Evolutionary conservation across 2,797 vertebrate species (phyloP).

Genomic region (Crenuchus spilurus): DNA sequence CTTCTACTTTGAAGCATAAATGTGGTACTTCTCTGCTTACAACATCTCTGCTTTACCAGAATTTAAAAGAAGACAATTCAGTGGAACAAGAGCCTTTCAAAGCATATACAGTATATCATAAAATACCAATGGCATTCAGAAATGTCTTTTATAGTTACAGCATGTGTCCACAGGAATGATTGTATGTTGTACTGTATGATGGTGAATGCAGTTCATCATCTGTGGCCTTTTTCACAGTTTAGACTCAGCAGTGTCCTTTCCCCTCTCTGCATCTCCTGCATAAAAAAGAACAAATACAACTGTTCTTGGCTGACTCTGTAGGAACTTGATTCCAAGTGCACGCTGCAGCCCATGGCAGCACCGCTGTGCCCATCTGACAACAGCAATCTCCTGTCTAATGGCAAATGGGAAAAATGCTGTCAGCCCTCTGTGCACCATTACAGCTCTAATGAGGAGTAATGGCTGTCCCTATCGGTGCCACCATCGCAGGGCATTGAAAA

Average conservation of each 20-base stretch:
- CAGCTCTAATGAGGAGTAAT: constrained; percentile 67
- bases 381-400: constrained; percentile 60
- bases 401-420: constrained; percentile 61
- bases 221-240: background rate
- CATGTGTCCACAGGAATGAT: background rate
- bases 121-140: no score
- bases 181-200: background rate
- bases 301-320: constrained; percentile 7
- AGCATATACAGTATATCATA: no score
- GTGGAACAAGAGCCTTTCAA: no score
- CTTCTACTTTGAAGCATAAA: no score
- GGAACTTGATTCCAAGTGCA: background rate
- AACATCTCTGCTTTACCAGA: no score
- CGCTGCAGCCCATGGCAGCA: constrained; percentile 49
- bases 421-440: constrained; percentile 62
- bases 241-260: background rate
- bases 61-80: no score
- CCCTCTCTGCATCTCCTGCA: background rate
- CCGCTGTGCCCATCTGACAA: constrained; percentile 65
- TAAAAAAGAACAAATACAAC: background rate
- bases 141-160: no score
- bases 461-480: constrained; percentile 59
- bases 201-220: background rate
- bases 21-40: no score
- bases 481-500: background rate